These are phyloP conservation scores for Chesias legatella DNA, from an alignment of 2,888 invertebrate species.

Conservation along the genomic window DNA sequence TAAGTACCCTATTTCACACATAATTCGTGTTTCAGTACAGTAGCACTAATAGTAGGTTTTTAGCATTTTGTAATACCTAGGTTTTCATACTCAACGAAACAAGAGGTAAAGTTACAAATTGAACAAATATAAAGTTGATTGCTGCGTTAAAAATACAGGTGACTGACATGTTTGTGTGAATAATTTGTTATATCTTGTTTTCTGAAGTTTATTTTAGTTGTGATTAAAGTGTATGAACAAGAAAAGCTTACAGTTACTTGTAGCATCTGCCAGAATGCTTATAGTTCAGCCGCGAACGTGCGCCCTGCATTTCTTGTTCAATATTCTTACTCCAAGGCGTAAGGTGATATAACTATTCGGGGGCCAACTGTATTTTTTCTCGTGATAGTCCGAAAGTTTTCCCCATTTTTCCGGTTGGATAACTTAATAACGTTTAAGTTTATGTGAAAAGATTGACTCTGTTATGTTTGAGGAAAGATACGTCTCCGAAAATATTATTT, in stretches of 20 bases:
- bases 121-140: too few species aligned
- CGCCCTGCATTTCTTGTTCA: not conserved
- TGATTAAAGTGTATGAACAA: too few species aligned
- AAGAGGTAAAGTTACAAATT: too few species aligned
- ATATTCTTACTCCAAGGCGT: not conserved
- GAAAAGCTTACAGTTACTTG: too few species aligned
- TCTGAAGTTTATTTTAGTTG: too few species aligned
- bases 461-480: constrained; percentile 6
- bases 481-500: constrained; percentile 5
- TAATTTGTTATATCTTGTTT: not conserved
- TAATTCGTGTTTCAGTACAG: too few species aligned
- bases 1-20: too few species aligned
- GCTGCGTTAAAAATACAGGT: too few species aligned
- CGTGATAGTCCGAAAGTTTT: constrained; percentile 8
- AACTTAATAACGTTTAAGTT: constrained; percentile 13
- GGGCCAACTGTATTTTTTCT: constrained; percentile 4
- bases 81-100: too few species aligned
- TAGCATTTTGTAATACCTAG: too few species aligned
- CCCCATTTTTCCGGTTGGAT: constrained; percentile 9
- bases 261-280: not conserved
- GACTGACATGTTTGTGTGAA: too few species aligned
- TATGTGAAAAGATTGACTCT: constrained; percentile 6
- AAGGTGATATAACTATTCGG: constrained; percentile 9
- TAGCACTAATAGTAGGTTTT: too few species aligned
- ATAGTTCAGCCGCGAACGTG: not conserved